Conservation (phyloP, 2,888 invertebrate genomes). For the Polymixis lichenea region DNA sequence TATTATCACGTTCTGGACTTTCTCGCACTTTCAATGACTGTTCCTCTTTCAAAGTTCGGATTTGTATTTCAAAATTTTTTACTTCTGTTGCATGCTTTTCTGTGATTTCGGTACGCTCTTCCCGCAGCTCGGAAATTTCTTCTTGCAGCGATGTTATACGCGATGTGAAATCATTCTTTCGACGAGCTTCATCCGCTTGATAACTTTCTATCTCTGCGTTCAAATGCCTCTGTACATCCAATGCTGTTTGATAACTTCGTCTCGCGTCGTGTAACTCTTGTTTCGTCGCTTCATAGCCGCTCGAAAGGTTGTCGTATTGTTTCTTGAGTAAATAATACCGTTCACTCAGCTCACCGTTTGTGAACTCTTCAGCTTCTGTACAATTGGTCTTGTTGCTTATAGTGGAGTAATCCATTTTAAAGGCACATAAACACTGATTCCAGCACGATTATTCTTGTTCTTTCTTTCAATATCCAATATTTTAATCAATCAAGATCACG, state of each 20-base stretch:
- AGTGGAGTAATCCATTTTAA: conserved; percentile 86
- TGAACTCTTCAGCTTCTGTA: conserved; percentile 83
- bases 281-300: conserved; percentile 81
- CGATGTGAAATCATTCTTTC: conserved; percentile 77
- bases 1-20: conserved; percentile 80
- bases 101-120: conserved; percentile 78
- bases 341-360: conserved; percentile 83
- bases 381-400: conserved; percentile 85
- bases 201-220: conserved; percentile 83
- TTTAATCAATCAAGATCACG: background rate
- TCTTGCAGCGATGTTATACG: conserved; percentile 82
- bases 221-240: conserved; percentile 86
- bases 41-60: conserved; percentile 82
- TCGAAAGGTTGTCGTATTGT: conserved; percentile 82
- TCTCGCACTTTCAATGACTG: conserved; percentile 74
- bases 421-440: conserved; percentile 4
- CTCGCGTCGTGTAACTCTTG: conserved; percentile 86
- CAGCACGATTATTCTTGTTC: background rate
- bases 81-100: conserved; percentile 81
- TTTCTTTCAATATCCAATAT: background rate
- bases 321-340: conserved; percentile 84
- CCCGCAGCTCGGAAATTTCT: conserved; percentile 80
- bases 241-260: conserved; percentile 84
- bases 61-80: conserved; percentile 79
- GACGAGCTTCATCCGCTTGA: conserved; percentile 81